A percentile compares a stretch with the other conserved stretches of the same genome.
phyloP scores from a whole-genome alignment of 1,140 invertebrate genomes.

The Drepana arcuata region DNA sequence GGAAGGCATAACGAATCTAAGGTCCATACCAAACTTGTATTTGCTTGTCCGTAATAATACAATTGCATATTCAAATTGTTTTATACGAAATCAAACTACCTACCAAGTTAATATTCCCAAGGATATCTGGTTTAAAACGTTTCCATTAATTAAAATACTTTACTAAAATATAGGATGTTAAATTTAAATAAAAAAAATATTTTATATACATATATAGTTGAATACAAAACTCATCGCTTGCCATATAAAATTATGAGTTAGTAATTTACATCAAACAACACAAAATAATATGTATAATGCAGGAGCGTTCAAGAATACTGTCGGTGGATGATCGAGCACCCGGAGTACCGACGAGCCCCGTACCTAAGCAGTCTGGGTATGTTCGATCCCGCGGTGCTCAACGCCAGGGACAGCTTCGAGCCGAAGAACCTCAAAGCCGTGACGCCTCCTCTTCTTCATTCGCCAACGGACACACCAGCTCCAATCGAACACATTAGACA shows the following conservation, averaged over 20 bases:
- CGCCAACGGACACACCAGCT: slow-evolving; percentile 17
- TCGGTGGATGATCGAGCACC: slow-evolving; percentile 69
- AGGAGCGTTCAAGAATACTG: slow-evolving; percentile 71
- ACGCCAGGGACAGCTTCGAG: slow-evolving; percentile 47
- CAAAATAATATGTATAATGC: slow-evolving; percentile 2
- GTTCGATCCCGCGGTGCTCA: slow-evolving; percentile 50
- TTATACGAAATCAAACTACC: no score
- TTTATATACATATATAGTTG: no score
- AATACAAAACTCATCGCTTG: no score
- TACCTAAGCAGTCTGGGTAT: slow-evolving; percentile 59
- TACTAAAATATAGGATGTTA: no score
- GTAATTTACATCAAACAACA: not conserved
- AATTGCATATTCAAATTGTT: no score
- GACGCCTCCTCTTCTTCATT: slow-evolving; percentile 8
- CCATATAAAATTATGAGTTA: no score
- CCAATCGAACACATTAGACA: slow-evolving; percentile 41
- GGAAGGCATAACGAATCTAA: slow-evolving; percentile 74
- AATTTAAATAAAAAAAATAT: no score
- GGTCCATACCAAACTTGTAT: slow-evolving; percentile 25
- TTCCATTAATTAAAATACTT: no score
- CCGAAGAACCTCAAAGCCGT: slow-evolving; percentile 13
- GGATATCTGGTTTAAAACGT: no score
- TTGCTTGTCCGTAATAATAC: not conserved
- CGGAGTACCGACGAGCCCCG: slow-evolving; percentile 49
- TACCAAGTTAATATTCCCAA: no score